phyloP scores from a whole-genome alignment of 2,888 invertebrate genomes.

The Euzophera pinguis region DNA sequence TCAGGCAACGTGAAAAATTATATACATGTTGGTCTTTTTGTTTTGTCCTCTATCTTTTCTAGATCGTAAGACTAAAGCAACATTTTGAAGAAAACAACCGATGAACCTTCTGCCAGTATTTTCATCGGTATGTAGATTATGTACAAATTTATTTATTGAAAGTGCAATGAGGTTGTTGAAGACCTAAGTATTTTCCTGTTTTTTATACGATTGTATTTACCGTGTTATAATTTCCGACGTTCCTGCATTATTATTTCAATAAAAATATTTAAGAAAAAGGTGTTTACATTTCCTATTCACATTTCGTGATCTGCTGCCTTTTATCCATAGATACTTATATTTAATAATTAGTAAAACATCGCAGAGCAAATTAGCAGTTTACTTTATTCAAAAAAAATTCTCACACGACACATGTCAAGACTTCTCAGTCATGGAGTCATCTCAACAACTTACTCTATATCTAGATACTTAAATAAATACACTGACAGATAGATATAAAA shows the following conservation, averaged over 20 bases:
- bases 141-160: not conserved
- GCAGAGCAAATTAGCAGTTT: too few species aligned
- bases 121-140: not conserved
- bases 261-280: not conserved
- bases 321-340: too few species aligned
- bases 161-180: not conserved
- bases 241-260: slow-evolving; percentile 1
- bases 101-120: not conserved
- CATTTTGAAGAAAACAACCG: not conserved
- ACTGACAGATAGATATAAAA: too few species aligned
- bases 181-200: not conserved
- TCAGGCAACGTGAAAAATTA: not conserved
- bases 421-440: too few species aligned
- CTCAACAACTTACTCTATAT: too few species aligned
- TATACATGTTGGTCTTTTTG: not conserved
- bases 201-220: not conserved
- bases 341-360: too few species aligned
- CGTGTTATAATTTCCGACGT: not conserved
- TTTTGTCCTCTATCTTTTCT: too few species aligned
- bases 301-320: too few species aligned
- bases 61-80: too few species aligned
- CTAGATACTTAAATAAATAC: too few species aligned
- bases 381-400: too few species aligned
- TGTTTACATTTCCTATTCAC: not conserved
- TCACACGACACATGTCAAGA: too few species aligned